Conservation (phyloP, 2,797 vertebrate species). For the Halcyon badia region DNA sequence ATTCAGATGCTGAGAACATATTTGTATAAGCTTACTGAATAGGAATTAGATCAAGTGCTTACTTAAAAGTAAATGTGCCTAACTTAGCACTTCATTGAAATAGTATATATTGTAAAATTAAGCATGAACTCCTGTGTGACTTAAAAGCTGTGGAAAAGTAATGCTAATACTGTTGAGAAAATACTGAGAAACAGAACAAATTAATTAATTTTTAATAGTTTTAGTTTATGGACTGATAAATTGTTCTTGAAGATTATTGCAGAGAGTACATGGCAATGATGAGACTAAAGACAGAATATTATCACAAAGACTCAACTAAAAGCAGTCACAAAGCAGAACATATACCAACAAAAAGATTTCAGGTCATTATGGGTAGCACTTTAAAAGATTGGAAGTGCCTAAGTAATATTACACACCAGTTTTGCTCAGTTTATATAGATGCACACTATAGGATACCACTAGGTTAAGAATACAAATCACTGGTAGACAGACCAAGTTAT, state of each 20-base stretch:
- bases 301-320: background rate
- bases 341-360: background rate
- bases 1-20: background rate
- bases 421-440: background rate
- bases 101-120: background rate
- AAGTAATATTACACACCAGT: background rate
- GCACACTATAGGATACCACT: background rate
- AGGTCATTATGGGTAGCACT: background rate
- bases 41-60: background rate
- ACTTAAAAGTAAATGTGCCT: background rate
- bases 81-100: background rate
- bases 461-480: background rate
- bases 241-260: background rate
- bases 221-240: constrained; percentile 33
- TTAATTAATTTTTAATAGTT: constrained; percentile 37
- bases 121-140: background rate
- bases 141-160: constrained; percentile 35
- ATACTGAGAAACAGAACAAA: constrained; percentile 4
- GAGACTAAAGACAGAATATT: background rate
- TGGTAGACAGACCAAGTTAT: background rate
- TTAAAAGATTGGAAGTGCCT: background rate
- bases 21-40: background rate
- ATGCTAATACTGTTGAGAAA: background rate
- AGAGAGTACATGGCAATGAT: background rate
- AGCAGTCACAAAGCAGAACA: background rate